Conservation (phyloP, 2,113 vertebrate species). For the Haliaeetus leucogaster region DNA sequence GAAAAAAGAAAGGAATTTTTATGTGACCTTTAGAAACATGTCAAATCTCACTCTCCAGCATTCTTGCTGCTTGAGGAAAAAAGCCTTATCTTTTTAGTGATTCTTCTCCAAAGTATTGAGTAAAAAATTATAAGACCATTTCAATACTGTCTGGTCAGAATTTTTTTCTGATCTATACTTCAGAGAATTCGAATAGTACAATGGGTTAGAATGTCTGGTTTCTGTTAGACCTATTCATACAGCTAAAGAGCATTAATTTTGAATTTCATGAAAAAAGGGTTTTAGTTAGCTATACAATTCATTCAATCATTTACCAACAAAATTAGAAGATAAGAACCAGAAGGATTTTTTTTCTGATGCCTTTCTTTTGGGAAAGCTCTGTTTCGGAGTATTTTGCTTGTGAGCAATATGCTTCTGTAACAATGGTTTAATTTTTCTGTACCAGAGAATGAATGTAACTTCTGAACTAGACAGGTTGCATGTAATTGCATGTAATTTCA, state of each 20-base stretch:
- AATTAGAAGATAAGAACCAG: neutral
- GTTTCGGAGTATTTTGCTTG: neutral
- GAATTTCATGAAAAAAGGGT: neutral
- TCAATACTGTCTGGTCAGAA: neutral
- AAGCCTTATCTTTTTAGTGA: neutral
- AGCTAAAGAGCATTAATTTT: neutral
- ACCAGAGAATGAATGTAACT: neutral
- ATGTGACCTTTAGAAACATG: neutral
- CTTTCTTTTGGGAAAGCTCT: neutral
- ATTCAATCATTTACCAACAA: neutral
- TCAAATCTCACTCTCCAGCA: neutral
- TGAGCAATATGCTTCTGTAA: neutral
- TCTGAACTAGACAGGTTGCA: neutral
- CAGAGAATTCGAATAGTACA: accelerated
- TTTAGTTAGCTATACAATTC: neutral
- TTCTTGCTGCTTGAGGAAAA: neutral
- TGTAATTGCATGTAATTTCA: neutral
- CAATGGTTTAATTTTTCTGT: neutral
- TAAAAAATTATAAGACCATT: neutral
- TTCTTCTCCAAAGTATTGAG: neutral
- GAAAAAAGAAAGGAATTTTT: neutral
- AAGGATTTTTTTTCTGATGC: neutral
- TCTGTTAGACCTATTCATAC: neutral
- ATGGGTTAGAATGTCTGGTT: neutral
- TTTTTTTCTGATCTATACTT: neutral